These are phyloP conservation scores for Daboia siamensis DNA, from an alignment of 2,113 vertebrate genomes.

Conservation along the genomic window DNA sequence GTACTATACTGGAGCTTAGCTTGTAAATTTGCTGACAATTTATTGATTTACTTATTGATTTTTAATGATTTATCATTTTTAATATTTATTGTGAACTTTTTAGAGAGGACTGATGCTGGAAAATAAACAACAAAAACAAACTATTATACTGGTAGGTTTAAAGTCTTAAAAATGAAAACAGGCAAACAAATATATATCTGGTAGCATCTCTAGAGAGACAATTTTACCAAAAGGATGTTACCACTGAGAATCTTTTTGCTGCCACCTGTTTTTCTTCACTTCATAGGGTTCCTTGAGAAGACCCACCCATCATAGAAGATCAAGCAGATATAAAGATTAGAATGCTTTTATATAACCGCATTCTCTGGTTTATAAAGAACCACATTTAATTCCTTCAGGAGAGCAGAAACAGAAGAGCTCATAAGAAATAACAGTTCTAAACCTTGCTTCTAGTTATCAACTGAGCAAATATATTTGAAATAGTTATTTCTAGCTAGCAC, in stretches of 20 bases:
- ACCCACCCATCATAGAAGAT: neutral
- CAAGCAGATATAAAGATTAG: no score
- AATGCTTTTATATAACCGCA: neutral
- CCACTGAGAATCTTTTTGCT: neutral
- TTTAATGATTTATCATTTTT: no score
- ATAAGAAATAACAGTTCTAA: neutral
- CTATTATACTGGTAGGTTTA: neutral
- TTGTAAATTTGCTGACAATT: no score
- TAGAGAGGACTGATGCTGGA: neutral
- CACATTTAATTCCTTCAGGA: neutral
- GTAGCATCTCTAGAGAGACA: neutral
- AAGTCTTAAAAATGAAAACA: neutral
- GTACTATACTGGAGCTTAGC: neutral
- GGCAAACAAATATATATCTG: neutral
- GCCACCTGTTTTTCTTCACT: neutral
- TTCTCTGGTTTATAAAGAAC: neutral
- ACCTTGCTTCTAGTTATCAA: neutral
- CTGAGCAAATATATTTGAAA: neutral
- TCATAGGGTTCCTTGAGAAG: neutral
- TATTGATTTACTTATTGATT: neutral
- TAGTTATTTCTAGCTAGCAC: neutral
- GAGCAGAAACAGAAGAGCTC: neutral
- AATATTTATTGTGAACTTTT: neutral
- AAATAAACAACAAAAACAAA: neutral
- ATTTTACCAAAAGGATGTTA: neutral